Evolutionary conservation across 1,140 invertebrate genomes (phyloP).

Genomic region (Trinorchestia longiramus): DNA sequence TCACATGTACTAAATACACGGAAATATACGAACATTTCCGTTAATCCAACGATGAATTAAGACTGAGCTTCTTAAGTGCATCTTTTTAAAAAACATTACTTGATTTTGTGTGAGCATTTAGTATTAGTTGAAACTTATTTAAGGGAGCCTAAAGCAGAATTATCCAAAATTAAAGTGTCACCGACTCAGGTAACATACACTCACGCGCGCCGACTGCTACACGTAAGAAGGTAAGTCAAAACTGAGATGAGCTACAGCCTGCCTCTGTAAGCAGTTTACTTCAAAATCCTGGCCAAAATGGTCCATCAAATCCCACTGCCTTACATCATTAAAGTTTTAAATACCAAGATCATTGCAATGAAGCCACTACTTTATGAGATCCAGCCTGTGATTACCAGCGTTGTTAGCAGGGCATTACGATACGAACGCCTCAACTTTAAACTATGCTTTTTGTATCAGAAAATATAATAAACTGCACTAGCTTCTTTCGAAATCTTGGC

Average conservation of each 20-base stretch:
- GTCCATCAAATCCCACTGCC: background rate
- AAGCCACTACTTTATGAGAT: background rate
- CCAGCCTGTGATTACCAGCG: background rate
- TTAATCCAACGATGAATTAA: too few relatives aligned
- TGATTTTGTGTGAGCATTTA: background rate
- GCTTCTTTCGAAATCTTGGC: background rate
- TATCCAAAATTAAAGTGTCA: background rate
- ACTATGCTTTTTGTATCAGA: background rate
- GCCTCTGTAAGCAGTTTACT: background rate
- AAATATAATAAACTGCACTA: background rate
- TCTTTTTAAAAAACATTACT: background rate
- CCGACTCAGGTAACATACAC: background rate
- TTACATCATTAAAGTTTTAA: slow-evolving; percentile 37
- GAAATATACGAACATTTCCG: too few relatives aligned
- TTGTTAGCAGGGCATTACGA: background rate
- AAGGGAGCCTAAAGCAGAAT: background rate
- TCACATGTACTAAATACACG: too few relatives aligned
- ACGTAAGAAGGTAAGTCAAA: background rate
- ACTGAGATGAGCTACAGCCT: background rate
- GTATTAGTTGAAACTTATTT: background rate
- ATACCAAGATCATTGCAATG: background rate
- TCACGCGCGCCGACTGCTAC: background rate
- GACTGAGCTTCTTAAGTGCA: too few relatives aligned
- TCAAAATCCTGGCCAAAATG: slow-evolving; percentile 13
- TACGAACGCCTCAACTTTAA: background rate